phyloP scores from a whole-genome alignment of 1,140 invertebrate genomes.

The Littorina saxatilis region DNA sequence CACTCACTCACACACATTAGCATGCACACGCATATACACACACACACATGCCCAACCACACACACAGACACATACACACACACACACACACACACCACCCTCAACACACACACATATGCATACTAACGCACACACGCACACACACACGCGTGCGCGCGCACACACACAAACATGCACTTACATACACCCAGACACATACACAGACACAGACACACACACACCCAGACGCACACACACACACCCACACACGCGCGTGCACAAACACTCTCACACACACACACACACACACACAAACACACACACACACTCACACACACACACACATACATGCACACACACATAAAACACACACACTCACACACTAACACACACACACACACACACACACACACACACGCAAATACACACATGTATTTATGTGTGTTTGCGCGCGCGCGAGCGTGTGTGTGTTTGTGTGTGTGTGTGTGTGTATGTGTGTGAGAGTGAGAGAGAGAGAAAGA shows the following conservation, averaged over 20 bases:
- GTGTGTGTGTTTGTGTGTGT: no score
- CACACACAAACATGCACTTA: not conserved
- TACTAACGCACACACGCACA: not conserved
- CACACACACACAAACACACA: not conserved
- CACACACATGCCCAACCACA: no score
- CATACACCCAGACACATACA: not conserved
- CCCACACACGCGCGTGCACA: not conserved
- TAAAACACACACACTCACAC: no score
- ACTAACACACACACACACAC: no score
- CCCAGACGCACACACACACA: not conserved
- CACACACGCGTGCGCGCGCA: not conserved
- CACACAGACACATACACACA: conserved; percentile 3
- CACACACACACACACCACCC: not conserved
- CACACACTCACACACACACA: no score
- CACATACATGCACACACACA: no score
- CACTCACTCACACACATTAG: not conserved
- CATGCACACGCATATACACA: conserved; percentile 1
- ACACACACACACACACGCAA: no score
- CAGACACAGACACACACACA: not conserved
- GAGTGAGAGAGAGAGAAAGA: no score
- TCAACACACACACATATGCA: conserved; percentile 17
- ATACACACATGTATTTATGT: no score
- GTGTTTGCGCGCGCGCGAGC: no score
- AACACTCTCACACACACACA: not conserved
- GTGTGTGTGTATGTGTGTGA: no score